Evolutionary conservation across 30 jellyfish, hydroid and myxozoan genomes (phyloP).

Genomic region (Cassiopea xamachana): DNA sequence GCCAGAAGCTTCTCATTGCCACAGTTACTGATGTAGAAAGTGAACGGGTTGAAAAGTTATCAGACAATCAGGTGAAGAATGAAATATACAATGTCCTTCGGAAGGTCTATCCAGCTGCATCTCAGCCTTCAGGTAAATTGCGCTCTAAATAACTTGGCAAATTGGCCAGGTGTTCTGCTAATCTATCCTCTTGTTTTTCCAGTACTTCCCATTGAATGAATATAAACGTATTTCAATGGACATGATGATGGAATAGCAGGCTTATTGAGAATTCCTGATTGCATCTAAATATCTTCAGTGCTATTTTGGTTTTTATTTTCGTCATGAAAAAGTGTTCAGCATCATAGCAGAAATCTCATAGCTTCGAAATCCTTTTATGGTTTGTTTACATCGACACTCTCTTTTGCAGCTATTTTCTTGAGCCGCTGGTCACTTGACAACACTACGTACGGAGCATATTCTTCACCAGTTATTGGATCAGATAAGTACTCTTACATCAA

Average conservation of each 20-base stretch:
- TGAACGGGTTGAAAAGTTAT: slow-evolving; percentile 47
- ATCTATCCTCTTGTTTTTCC: too few relatives aligned
- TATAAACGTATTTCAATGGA: too few relatives aligned
- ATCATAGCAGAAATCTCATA: not conserved
- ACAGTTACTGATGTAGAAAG: slow-evolving; percentile 74
- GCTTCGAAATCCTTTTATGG: not conserved
- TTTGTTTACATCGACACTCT: not conserved
- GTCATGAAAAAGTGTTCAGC: too few relatives aligned
- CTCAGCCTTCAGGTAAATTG: slow-evolving; percentile 49
- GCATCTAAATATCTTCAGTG: too few relatives aligned
- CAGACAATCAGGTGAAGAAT: slow-evolving; percentile 45
- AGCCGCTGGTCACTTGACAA: slow-evolving; percentile 74
- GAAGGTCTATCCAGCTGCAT: slow-evolving; percentile 59
- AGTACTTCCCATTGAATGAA: too few relatives aligned
- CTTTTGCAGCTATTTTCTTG: slow-evolving; percentile 26
- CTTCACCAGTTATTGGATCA: slow-evolving; percentile 65
- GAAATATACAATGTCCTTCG: slow-evolving; percentile 53
- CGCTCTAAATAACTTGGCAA: not conserved
- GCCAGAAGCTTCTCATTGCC: slow-evolving; percentile 55
- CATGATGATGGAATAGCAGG: too few relatives aligned
- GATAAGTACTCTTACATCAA: slow-evolving; percentile 34
- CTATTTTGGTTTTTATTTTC: too few relatives aligned
- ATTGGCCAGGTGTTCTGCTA: not conserved
- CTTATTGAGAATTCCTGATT: too few relatives aligned
- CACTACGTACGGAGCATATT: slow-evolving; percentile 57